Evolutionary conservation across 2,888 invertebrate genomes (phyloP).

Genomic region (Stenichneumon culpator): DNA sequence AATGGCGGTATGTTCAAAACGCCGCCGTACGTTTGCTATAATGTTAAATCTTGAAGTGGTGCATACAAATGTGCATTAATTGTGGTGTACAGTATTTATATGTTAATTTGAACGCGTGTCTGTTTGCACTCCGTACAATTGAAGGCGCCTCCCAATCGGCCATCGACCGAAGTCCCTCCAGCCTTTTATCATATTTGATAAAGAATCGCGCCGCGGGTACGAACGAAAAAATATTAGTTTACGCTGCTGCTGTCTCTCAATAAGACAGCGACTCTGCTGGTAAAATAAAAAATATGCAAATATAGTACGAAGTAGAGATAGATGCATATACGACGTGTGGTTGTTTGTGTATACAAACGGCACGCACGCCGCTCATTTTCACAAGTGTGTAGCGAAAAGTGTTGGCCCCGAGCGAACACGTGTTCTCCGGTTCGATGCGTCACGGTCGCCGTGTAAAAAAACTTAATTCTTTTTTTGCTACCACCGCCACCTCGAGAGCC

Average conservation of each 20-base stretch:
- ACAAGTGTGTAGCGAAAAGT: slow-evolving; percentile 77
- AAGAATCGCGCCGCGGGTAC: too few relatives aligned
- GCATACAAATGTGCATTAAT: too few relatives aligned
- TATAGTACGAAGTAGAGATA: background rate
- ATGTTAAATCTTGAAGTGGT: too few relatives aligned
- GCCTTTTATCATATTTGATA: too few relatives aligned
- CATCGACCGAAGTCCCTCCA: too few relatives aligned
- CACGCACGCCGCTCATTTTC: slow-evolving; percentile 79
- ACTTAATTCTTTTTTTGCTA: slow-evolving; percentile 17
- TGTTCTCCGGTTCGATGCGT: slow-evolving; percentile 69
- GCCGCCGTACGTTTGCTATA: too few relatives aligned
- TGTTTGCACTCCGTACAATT: too few relatives aligned
- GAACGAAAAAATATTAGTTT: background rate
- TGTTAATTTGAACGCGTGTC: too few relatives aligned
- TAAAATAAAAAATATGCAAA: background rate
- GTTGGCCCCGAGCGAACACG: slow-evolving; percentile 76
- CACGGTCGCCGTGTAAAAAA: slow-evolving; percentile 43
- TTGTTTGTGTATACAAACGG: slow-evolving; percentile 77
- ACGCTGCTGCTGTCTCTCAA: background rate
- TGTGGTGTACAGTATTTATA: too few relatives aligned
- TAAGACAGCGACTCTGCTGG: background rate
- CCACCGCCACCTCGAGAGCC: background rate
- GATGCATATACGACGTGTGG: slow-evolving; percentile 13
- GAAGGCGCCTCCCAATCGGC: too few relatives aligned
- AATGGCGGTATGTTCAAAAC: too few relatives aligned